These are phyloP conservation scores for Thereva nobilitata DNA, from an alignment of 2,888 invertebrate species.

Conservation along the genomic window DNA sequence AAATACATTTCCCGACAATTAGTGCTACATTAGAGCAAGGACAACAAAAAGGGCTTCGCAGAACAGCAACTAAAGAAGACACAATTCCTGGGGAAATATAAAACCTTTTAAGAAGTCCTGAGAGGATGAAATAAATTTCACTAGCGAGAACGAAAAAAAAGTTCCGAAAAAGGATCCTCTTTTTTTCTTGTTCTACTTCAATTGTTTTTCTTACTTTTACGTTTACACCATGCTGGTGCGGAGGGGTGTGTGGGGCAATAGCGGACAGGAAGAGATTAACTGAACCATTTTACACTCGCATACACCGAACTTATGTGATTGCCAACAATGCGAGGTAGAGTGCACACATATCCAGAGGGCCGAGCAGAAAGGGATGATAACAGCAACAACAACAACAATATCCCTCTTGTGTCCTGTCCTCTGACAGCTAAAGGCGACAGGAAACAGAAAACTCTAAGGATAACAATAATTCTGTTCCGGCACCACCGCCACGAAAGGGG, in stretches of 20 bases:
- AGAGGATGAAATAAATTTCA: conserved; percentile 28
- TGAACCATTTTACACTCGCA: conserved; percentile 18
- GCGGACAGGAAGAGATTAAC: neutral
- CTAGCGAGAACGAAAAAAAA: neutral
- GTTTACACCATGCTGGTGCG: neutral
- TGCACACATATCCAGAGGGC: neutral
- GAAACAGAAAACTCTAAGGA: conserved; percentile 31
- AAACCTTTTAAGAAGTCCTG: conserved; percentile 25
- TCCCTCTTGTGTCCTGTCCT: conserved; percentile 19
- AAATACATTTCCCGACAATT: conserved; percentile 23
- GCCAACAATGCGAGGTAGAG: conserved; percentile 16
- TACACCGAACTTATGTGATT: neutral
- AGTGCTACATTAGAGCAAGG: conserved; percentile 24
- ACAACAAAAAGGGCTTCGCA: conserved; percentile 10
- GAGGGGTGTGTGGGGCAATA: neutral
- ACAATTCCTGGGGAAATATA: conserved; percentile 11
- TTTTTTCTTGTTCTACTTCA: conserved; percentile 4
- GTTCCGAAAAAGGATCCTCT: conserved; percentile 23
- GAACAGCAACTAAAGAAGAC: conserved; percentile 22
- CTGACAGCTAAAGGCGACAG: conserved; percentile 21
- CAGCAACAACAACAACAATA: conserved; percentile 6
- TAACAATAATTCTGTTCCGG: conserved; percentile 29
- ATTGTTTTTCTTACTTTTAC: conserved; percentile 8
- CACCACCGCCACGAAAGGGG: neutral
- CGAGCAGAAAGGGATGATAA: conserved; percentile 2